Percentiles rank a stretch among this genome's conserved stretches.
Conservation (phyloP, 2,888 invertebrate genomes). For the Trichacis sp. region DNA sequence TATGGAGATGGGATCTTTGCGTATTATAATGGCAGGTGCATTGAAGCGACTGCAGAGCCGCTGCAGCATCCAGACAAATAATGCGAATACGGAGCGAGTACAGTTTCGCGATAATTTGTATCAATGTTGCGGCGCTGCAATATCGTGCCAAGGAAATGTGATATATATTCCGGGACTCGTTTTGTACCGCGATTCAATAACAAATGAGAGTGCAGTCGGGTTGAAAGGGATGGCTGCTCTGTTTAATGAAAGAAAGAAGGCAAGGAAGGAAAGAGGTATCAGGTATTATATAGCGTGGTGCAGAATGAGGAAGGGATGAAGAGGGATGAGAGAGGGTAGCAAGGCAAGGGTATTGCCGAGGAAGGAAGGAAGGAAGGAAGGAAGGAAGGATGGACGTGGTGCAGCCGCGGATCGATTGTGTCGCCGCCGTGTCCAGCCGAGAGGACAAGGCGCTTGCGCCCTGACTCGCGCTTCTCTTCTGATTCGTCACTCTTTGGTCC, state of each 20-base stretch:
- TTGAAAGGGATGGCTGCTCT: conserved; percentile 29
- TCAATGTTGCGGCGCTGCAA: no score
- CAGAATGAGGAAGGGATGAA: no score
- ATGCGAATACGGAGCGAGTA: no score
- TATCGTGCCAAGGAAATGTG: no score
- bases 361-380: conserved; percentile 20
- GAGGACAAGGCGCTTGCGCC: conserved; percentile 63
- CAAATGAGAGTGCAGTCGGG: no score
- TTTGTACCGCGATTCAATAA: no score
- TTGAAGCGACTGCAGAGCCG: conserved; percentile 40
- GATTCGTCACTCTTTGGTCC: conserved; percentile 56
- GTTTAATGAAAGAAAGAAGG: conserved; percentile 6
- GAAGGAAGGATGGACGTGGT: conserved; percentile 50
- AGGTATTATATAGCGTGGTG: no score
- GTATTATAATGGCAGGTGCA: conserved; percentile 56
- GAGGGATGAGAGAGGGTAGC: conserved; percentile 24
- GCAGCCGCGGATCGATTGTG: conserved; percentile 66
- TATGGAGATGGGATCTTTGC: conserved; percentile 66
- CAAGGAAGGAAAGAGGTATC: no score
- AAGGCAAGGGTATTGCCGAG: no score
- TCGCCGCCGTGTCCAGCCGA: conserved; percentile 63
- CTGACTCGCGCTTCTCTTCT: conserved; percentile 53
- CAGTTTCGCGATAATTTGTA: no score
- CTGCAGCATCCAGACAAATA: conserved; percentile 46
- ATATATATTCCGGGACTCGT: no score